Conservation (phyloP, 2,888 invertebrate genomes). For the Ariolimax columbianus region DNA sequence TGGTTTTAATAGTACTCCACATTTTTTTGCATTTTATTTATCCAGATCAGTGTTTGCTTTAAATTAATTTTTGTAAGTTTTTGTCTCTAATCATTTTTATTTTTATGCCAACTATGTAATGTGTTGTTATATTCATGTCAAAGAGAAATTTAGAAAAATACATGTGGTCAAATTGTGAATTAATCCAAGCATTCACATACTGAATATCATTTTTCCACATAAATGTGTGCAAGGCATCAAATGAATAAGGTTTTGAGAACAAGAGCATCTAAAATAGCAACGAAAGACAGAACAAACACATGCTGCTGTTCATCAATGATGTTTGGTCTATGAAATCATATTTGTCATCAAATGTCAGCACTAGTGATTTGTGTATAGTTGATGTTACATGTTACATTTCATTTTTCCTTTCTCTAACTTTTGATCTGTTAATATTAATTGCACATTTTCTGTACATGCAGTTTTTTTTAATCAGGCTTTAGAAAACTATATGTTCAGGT, state of each 20-base stretch:
- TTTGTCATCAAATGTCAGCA: neutral
- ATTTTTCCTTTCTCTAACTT: neutral
- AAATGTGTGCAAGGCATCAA: neutral
- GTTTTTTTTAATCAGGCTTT: neutral
- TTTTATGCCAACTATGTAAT: neutral
- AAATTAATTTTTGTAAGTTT: neutral
- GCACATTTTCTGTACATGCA: neutral
- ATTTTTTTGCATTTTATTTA: neutral
- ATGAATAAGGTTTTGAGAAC: neutral
- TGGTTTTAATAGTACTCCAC: neutral
- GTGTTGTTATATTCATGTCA: neutral
- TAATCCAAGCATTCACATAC: neutral
- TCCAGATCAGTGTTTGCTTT: neutral
- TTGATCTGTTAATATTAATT: neutral
- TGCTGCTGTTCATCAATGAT: neutral
- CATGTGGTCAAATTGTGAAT: neutral
- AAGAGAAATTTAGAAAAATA: neutral
- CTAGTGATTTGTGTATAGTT: slow-evolving; percentile 1
- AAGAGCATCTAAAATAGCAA: neutral
- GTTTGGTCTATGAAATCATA: neutral
- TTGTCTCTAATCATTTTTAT: neutral
- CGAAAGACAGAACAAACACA: neutral
- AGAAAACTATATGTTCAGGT: neutral
- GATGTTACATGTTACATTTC: neutral
- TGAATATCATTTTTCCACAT: neutral